phyloP scores from a whole-genome alignment of 2,113 vertebrate species.

The Leptobrachium leishanense region DNA sequence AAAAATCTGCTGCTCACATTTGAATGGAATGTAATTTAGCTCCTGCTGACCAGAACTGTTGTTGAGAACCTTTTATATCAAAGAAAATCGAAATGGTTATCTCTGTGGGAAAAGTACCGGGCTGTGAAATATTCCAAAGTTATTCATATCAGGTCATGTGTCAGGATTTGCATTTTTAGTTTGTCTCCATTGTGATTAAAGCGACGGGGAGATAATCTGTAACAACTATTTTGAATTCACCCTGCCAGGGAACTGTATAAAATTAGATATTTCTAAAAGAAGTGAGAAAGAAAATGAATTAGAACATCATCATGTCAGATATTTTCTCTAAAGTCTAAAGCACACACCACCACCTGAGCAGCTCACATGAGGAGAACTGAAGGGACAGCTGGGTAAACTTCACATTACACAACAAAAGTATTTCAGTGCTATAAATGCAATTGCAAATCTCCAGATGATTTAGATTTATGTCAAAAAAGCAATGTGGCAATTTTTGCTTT shows the following conservation, averaged over 20 bases:
- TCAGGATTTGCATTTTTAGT: slow-evolving; percentile 54
- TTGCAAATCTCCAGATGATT: no score
- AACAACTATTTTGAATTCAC: slow-evolving; percentile 17
- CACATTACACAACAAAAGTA: no score
- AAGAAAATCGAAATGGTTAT: slow-evolving; percentile 46
- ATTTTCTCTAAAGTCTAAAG: neutral
- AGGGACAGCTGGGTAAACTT: no score
- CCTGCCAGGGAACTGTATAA: neutral
- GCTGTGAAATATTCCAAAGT: slow-evolving; percentile 59
- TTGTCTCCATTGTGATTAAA: slow-evolving; percentile 13
- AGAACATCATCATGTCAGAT: neutral
- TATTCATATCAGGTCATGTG: slow-evolving; percentile 43
- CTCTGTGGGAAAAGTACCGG: slow-evolving; percentile 51
- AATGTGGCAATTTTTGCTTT: no score
- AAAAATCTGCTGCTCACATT: slow-evolving; percentile 25
- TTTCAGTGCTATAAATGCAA: no score
- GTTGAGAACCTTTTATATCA: slow-evolving; percentile 47
- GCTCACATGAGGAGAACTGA: neutral
- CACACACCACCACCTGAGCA: neutral
- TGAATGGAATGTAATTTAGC: slow-evolving; percentile 51
- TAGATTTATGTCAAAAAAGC: no score
- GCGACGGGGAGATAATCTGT: slow-evolving; percentile 20
- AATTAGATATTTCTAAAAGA: slow-evolving; percentile 5
- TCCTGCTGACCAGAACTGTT: slow-evolving; percentile 47
- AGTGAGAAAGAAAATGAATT: neutral